A percentile compares a stretch with the other conserved stretches of the same genome.
Conservation (phyloP, 2,888 invertebrate species). For the Tenodera sinensis region DNA sequence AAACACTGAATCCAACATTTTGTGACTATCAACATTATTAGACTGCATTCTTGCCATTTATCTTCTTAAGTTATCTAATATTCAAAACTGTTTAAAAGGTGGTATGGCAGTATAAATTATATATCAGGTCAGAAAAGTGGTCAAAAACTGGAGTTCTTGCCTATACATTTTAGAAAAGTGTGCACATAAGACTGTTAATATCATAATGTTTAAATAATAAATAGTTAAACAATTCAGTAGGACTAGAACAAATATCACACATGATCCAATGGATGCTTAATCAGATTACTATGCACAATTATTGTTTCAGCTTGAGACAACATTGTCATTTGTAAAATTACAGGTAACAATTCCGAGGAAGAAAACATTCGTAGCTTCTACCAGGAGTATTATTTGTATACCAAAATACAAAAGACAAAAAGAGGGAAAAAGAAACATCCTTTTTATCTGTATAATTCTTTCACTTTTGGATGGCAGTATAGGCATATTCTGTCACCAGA, state of each 20-base stretch:
- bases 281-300: neutral
- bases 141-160: neutral
- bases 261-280: neutral
- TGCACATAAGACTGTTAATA: neutral
- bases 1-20: neutral
- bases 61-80: neutral
- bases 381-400: too few relatives aligned
- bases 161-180: neutral
- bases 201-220: neutral
- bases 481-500: neutral
- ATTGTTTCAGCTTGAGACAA: neutral
- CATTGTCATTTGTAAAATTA: neutral
- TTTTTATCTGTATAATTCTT: neutral
- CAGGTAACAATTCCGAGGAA: neutral
- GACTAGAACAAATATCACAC: neutral
- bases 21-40: neutral
- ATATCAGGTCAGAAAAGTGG: neutral
- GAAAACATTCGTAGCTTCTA: neutral
- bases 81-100: neutral
- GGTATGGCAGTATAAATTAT: neutral
- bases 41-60: neutral
- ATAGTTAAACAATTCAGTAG: neutral
- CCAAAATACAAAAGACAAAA: too few relatives aligned
- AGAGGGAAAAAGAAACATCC: neutral
- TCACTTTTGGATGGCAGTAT: neutral